A percentile compares a stretch with the other conserved stretches of the same genome.
Evolutionary conservation across 1,140 invertebrate species (phyloP).

Genomic region (Papilio polytes): DNA sequence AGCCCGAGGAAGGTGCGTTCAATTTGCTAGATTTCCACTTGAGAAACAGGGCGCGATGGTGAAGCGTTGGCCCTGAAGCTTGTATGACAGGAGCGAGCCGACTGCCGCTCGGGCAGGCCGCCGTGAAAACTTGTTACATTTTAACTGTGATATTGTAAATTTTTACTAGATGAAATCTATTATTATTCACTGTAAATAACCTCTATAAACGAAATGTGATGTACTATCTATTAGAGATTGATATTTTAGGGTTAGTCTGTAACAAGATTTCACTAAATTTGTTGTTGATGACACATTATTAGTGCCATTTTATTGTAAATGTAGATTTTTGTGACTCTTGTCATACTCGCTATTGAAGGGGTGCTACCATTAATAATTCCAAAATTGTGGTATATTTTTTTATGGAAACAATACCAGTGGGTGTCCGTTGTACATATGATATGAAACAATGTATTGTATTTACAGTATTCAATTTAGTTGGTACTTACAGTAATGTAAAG

Average conservation of each 20-base stretch:
- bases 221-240: conserved; percentile 76
- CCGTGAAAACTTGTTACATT: conserved; percentile 83
- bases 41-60: conserved; percentile 84
- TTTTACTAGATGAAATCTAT: conserved; percentile 82
- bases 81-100: conserved; percentile 84
- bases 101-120: conserved; percentile 65
- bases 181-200: conserved; percentile 79
- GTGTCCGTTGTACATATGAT: conserved; percentile 81
- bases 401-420: conserved; percentile 82
- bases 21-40: conserved; percentile 84
- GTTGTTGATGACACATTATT: conserved; percentile 82
- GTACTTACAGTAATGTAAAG: conserved; percentile 81
- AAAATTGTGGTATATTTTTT: conserved; percentile 83
- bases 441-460: conserved; percentile 80
- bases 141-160: conserved; percentile 83
- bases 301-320: conserved; percentile 84
- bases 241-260: conserved; percentile 82
- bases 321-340: conserved; percentile 83
- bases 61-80: conserved; percentile 84
- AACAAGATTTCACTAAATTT: conserved; percentile 83
- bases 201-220: conserved; percentile 78
- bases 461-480: conserved; percentile 83
- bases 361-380: conserved; percentile 85
- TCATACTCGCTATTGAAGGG: conserved; percentile 84
- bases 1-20: conserved; percentile 84